Base-by-base conservation (phyloP, 2,797 vertebrate species). In the Sternotherus odoratus region DNA sequence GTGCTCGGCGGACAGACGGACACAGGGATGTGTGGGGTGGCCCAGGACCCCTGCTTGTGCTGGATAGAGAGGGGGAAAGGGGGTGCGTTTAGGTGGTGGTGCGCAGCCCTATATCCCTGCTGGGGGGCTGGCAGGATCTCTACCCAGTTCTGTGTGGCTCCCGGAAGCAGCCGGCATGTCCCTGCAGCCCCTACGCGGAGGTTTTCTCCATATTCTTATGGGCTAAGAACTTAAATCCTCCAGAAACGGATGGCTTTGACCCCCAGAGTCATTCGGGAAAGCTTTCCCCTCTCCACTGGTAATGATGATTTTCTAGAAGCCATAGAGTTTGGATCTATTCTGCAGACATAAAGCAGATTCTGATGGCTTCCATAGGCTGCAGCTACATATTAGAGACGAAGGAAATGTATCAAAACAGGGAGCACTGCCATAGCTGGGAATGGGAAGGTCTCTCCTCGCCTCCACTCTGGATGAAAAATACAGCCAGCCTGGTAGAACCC, bases 311-410 rank as follows among this genome's bases (percentile, higher is more conserved):
- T 89, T 56, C 88, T 51, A 63, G 56, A 78, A 83, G 85, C 43
- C 39, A 36, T 78, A 78, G 66, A 91, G 77, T 80, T 51, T 81
- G n/a, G 80, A 48, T 17, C 49, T 87, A 48, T 39, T 66, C 53
- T 93, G 86, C 49, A 79, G 91, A 90, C 94, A 91, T 78, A 74
- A 83, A 86, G 66, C 30, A 3, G 2, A 89, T 97, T 87, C n/a
- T 54, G 54, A 46, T 26, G 46, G 12, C 57, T 39, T 43, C 43
- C 43, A 43, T 43, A 43, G 43, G 8, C 43, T 43, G 43, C 43
- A 43, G 43, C 43, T 43, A 43, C 43, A 43, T 43, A 43, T 43
- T 43, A 43, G 43, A 43, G 43, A 43, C 8, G 43, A 43, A 43
- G 43, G 43, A 43, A 43, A 43, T 43, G 43, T 86, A 53, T 79